Evolutionary conservation across 2,888 invertebrate genomes (phyloP).

Genomic region (Diarsia mendica): DNA sequence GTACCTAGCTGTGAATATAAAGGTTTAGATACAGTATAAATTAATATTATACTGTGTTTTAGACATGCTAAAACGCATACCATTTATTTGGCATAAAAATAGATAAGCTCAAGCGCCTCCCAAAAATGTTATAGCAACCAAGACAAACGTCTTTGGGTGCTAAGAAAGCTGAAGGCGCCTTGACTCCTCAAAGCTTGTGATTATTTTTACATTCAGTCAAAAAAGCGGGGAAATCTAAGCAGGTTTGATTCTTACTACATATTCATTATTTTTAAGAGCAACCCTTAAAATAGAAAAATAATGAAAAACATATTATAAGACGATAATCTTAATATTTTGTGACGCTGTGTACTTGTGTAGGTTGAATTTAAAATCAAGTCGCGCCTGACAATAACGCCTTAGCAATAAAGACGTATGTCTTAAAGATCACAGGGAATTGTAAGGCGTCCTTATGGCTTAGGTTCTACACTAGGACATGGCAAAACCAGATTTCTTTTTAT

Average conservation of each 20-base stretch:
- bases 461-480: too few species aligned
- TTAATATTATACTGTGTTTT: too few species aligned
- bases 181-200: neutral
- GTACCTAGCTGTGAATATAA: neutral
- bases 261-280: neutral
- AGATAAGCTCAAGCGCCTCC: conserved; percentile 20
- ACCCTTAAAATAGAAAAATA: neutral
- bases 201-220: rapidly evolving
- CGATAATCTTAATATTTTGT: too few species aligned
- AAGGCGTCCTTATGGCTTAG: conserved; percentile 33
- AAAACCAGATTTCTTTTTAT: too few species aligned
- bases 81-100: neutral
- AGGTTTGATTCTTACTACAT: too few species aligned
- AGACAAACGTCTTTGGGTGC: conserved; percentile 41
- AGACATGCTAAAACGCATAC: neutral
- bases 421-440: neutral
- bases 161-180: conserved; percentile 39
- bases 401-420: conserved; percentile 35
- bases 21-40: too few species aligned
- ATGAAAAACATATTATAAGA: neutral
- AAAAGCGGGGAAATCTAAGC: neutral
- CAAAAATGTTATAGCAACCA: conserved; percentile 45
- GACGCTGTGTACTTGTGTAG: neutral
- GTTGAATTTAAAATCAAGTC: neutral
- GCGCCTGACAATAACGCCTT: conserved; percentile 43